phyloP scores from a whole-genome alignment of 2,888 invertebrate species.

The Aphidoletes aphidimyza region DNA sequence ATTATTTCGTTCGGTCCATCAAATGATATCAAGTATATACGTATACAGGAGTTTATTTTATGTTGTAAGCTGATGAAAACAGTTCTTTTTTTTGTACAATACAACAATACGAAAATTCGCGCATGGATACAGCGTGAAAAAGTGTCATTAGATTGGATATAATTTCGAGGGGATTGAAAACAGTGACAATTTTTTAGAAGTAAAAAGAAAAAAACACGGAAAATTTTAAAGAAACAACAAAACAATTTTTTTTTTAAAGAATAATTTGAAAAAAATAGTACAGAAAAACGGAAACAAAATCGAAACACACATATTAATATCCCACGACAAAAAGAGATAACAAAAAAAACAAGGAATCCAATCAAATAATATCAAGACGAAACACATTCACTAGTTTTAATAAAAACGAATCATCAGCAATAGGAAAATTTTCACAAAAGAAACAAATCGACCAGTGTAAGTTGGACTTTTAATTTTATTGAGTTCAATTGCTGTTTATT shows the following conservation, averaged over 20 bases:
- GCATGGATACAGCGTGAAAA: constrained; percentile 53
- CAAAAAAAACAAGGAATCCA: neutral
- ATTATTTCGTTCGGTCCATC: constrained; percentile 58
- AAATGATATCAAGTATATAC: constrained; percentile 57
- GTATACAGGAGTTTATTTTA: constrained; percentile 56
- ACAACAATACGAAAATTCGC: constrained; percentile 51
- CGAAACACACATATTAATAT: neutral
- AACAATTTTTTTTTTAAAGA: neutral
- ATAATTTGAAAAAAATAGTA: neutral
- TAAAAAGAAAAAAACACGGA: neutral
- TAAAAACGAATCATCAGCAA: neutral
- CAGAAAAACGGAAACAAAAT: neutral
- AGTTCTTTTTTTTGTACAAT: constrained; percentile 45
- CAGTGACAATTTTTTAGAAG: constrained; percentile 51
- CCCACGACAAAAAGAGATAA: neutral
- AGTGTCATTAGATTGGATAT: constrained; percentile 48
- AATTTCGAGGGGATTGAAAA: constrained; percentile 45
- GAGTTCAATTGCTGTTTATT: constrained; percentile 51
- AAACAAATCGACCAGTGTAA: constrained; percentile 47
- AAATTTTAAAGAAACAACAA: neutral
- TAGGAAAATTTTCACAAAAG: constrained; percentile 32
- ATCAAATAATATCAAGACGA: neutral
- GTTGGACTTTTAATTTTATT: constrained; percentile 22
- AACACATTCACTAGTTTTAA: neutral
- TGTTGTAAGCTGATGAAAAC: constrained; percentile 54